Evolutionary conservation across 2,888 invertebrate genomes (phyloP).

Genomic region (Choreutis nemorana): DNA sequence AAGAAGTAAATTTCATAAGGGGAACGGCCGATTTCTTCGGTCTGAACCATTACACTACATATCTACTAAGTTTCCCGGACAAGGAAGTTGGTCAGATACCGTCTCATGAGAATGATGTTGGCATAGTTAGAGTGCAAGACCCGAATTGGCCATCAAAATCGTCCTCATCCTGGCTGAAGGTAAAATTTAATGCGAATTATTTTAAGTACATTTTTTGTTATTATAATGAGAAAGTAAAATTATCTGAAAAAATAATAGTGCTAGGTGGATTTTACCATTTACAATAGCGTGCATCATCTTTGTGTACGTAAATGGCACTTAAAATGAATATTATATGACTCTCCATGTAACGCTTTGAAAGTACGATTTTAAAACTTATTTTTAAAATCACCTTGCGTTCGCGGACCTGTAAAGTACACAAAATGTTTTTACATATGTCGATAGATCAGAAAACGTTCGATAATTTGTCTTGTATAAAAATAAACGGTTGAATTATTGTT

Average conservation of each 20-base stretch:
- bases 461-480: too few relatives aligned
- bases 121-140: slow-evolving; percentile 62
- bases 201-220: not conserved
- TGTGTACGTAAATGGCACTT: too few relatives aligned
- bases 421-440: too few relatives aligned
- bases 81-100: slow-evolving; percentile 52
- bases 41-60: slow-evolving; percentile 58
- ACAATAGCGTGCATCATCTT: too few relatives aligned
- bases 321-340: too few relatives aligned
- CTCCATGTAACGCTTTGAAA: too few relatives aligned
- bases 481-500: too few relatives aligned
- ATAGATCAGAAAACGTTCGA: too few relatives aligned
- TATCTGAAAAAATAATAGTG: not conserved
- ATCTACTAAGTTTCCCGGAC: slow-evolving; percentile 47
- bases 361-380: too few relatives aligned
- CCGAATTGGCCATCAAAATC: slow-evolving; percentile 68
- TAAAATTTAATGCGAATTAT: slow-evolving; percentile 22
- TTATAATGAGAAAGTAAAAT: not conserved
- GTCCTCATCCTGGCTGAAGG: slow-evolving; percentile 69
- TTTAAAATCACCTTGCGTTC: too few relatives aligned
- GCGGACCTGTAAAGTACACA: too few relatives aligned
- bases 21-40: slow-evolving; percentile 61
- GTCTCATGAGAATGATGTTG: slow-evolving; percentile 69
- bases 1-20: slow-evolving; percentile 49
- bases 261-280: too few relatives aligned